A percentile compares a stretch with the other conserved stretches of the same genome.
Conservation (phyloP, 2,113 vertebrate genomes). For the Cranoglanis bouderius region DNA sequence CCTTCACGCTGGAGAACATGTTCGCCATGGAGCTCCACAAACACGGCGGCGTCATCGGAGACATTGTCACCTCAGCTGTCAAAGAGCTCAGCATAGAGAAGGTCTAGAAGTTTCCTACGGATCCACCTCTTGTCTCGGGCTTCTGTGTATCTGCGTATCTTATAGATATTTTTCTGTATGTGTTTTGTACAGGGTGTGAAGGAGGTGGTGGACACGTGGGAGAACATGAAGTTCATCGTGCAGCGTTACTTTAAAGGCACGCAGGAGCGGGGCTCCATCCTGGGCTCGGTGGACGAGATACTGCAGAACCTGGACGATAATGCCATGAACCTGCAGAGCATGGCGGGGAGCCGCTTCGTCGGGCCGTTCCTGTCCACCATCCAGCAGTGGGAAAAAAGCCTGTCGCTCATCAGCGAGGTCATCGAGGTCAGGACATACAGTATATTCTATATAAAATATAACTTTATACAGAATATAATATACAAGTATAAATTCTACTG, state of each 20-base stretch:
- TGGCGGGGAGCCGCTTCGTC: constrained; percentile 88
- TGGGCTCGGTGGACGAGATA: constrained; percentile 88
- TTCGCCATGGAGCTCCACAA: constrained; percentile 94
- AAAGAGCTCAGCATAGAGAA: constrained; percentile 95
- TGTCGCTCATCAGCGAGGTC: constrained; percentile 90
- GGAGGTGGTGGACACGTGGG: constrained; percentile 89
- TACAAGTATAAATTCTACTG: not conserved
- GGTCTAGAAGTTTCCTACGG: constrained; percentile 63
- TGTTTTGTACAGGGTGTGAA: constrained; percentile 80
- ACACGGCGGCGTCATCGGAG: constrained; percentile 78
- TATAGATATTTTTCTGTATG: not conserved
- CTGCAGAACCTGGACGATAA: constrained; percentile 88
- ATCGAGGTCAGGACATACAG: constrained; percentile 81
- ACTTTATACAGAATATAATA: not conserved
- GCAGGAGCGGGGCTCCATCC: constrained; percentile 82
- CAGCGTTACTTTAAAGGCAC: constrained; percentile 85
- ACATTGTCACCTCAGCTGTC: constrained; percentile 85
- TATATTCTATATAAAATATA: not conserved
- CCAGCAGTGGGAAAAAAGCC: constrained; percentile 87
- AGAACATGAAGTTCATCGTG: constrained; percentile 85
- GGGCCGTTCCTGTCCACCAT: constrained; percentile 86
- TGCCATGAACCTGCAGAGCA: constrained; percentile 87
- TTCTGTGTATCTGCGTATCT: not conserved
- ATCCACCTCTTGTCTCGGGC: not conserved
- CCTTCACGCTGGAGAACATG: constrained; percentile 94